These are phyloP conservation scores for Platysternon megacephalum DNA, from an alignment of 2,113 vertebrate genomes.

Conservation along the genomic window DNA sequence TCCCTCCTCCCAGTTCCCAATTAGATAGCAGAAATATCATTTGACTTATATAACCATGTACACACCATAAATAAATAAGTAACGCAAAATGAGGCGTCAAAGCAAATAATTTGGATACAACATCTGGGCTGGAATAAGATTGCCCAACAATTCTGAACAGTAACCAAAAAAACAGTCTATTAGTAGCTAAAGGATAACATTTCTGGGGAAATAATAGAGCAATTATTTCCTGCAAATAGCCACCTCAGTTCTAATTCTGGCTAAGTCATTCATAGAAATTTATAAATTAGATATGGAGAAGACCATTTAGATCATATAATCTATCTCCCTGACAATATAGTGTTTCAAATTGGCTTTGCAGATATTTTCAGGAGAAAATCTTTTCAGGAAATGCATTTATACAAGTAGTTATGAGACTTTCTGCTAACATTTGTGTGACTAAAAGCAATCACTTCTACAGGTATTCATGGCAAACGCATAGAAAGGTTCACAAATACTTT, in stretches of 20 bases:
- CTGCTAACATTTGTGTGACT: no score
- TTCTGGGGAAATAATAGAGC: not conserved
- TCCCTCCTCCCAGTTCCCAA: not conserved
- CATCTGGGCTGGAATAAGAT: not conserved
- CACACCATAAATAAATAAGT: not conserved
- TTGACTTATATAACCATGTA: not conserved
- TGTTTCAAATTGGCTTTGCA: not conserved
- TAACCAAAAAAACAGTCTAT: not conserved
- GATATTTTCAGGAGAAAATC: not conserved
- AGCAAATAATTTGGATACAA: not conserved
- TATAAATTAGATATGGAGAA: not conserved
- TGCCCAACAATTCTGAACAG: not conserved
- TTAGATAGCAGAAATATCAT: not conserved
- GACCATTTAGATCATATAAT: not conserved
- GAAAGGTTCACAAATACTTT: not conserved
- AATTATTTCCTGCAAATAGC: not conserved
- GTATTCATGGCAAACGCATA: not conserved
- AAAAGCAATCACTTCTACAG: not conserved
- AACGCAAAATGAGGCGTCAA: not conserved
- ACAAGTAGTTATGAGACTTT: not conserved
- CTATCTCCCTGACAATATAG: not conserved
- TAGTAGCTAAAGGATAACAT: not conserved
- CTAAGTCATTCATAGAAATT: not conserved
- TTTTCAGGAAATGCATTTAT: not conserved
- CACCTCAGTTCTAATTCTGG: not conserved